phyloP scores from a whole-genome alignment of 2,888 invertebrate genomes.

The Acanthosepion pharaonis region DNA sequence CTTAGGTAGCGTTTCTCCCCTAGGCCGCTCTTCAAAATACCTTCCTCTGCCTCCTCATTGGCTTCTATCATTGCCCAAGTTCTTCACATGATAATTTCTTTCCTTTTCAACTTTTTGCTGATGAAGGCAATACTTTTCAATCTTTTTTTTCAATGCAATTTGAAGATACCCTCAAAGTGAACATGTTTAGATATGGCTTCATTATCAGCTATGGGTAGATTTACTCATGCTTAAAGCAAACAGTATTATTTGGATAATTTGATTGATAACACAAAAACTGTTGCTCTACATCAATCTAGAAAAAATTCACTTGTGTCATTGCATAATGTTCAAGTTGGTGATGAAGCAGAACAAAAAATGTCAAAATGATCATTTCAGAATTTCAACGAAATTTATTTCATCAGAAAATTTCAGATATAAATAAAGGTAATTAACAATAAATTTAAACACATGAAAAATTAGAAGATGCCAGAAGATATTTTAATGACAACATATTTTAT shows the following conservation, averaged over 20 bases:
- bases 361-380: neutral
- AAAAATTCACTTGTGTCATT: neutral
- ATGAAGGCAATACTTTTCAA: neutral
- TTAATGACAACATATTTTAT: too few species aligned
- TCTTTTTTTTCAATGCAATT: neutral
- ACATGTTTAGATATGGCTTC: constrained; percentile 17
- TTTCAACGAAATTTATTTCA: too few species aligned
- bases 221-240: neutral
- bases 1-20: neutral
- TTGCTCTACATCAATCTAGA: neutral
- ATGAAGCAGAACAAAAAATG: neutral
- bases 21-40: neutral
- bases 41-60: neutral
- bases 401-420: too few species aligned
- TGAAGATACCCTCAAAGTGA: constrained; percentile 1
- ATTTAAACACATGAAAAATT: too few species aligned
- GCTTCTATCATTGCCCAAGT: neutral
- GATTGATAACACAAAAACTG: neutral
- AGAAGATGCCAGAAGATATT: too few species aligned
- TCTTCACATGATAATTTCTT: neutral
- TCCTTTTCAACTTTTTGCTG: neutral
- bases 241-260: neutral
- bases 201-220: neutral
- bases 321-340: neutral
- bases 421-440: too few species aligned